A percentile compares a stretch with the other conserved stretches of the same genome.
Conservation (phyloP, 1,140 invertebrate genomes). For the Leptopilina boulardi region DNA sequence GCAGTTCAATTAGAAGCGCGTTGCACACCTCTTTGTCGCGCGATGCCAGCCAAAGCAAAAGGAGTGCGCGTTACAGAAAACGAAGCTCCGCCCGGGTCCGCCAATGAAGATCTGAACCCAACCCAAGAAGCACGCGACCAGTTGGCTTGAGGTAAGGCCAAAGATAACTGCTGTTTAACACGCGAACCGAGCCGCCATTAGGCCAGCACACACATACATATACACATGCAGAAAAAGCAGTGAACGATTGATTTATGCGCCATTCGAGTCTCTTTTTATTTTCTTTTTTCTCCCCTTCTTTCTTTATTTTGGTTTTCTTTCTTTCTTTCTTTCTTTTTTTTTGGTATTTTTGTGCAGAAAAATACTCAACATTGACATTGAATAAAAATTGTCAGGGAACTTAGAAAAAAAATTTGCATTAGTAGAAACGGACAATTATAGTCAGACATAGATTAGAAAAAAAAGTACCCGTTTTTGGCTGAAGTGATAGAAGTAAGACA, state of each 20-base stretch:
- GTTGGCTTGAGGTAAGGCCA: constrained; percentile 59
- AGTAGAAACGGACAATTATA: no score
- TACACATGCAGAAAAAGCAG: constrained; percentile 51
- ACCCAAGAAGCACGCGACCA: constrained; percentile 62
- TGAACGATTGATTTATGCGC: constrained; percentile 36
- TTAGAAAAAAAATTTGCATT: no score
- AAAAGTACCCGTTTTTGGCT: no score
- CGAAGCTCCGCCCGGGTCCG: constrained; percentile 58
- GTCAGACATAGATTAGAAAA: no score
- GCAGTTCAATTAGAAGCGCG: constrained; percentile 29
- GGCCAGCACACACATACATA: constrained; percentile 55
- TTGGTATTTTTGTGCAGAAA: neutral
- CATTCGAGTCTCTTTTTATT: constrained; percentile 1
- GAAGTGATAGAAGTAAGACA: no score
- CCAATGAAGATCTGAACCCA: constrained; percentile 62
- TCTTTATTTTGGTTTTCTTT: no score
- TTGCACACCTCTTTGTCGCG: constrained; percentile 30
- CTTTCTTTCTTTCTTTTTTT: no score
- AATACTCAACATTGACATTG: constrained; percentile 30
- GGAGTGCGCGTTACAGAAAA: constrained; percentile 29
- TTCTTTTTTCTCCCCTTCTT: no score
- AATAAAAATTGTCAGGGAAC: no score
- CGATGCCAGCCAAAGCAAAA: neutral
- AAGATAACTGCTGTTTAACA: constrained; percentile 70
- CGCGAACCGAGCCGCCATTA: constrained; percentile 65